A percentile compares a stretch with the other conserved stretches of the same genome.
Evolutionary conservation across 2,113 vertebrate species (phyloP).

Genomic region (Myotis brandtii): DNA sequence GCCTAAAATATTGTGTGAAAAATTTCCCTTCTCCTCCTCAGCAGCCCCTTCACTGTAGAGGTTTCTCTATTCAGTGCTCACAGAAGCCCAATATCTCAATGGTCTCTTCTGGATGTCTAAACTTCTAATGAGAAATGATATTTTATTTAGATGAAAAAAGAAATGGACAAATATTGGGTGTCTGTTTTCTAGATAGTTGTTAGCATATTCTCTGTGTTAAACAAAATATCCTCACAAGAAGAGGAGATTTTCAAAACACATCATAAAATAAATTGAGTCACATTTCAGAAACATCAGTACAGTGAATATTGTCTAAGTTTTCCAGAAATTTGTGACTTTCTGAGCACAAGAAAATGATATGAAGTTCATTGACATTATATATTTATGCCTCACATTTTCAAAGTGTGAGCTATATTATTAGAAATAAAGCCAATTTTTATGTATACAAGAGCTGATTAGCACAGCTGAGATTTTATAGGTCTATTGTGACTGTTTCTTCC

Average conservation of each 20-base stretch:
- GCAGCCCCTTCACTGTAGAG: neutral
- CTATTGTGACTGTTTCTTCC: neutral
- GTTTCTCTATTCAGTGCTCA: neutral
- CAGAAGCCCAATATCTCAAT: neutral
- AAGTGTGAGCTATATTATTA: neutral
- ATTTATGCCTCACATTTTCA: neutral
- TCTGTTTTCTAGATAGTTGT: neutral
- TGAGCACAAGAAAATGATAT: neutral
- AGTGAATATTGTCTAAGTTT: neutral
- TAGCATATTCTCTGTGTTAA: conserved; percentile 20
- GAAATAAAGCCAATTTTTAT: conserved; percentile 6
- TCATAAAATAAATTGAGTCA: neutral
- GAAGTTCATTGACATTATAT: neutral
- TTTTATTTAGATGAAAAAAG: conserved; percentile 22
- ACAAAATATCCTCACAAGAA: conserved; percentile 18
- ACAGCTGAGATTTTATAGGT: neutral
- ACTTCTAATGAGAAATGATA: neutral
- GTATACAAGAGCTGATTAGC: conserved; percentile 9
- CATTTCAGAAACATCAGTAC: conserved; percentile 17
- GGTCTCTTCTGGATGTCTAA: neutral
- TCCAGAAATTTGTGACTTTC: conserved; percentile 13
- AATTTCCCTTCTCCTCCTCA: neutral
- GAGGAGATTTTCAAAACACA: neutral
- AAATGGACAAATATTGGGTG: neutral
- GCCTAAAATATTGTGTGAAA: neutral